Evolutionary conservation across 2,888 invertebrate genomes (phyloP).

Genomic region (Prenolepis imparis): DNA sequence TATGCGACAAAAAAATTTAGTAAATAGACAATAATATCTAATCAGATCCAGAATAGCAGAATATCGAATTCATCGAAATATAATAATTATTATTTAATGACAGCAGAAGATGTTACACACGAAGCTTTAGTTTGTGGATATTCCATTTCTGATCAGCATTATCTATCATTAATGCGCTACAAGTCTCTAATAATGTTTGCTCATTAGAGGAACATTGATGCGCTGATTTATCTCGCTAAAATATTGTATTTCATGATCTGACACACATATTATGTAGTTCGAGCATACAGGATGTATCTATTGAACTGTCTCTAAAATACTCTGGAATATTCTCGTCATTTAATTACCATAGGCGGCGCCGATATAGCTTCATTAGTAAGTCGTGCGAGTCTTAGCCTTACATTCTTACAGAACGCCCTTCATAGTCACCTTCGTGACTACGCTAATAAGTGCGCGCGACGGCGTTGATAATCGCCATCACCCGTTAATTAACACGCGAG

Average conservation of each 20-base stretch:
- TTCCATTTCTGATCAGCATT: not conserved
- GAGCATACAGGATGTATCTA: not conserved
- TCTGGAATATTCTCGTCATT: constrained; percentile 26
- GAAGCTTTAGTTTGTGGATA: not conserved
- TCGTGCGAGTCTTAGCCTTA: constrained; percentile 34
- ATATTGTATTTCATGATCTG: constrained; percentile 7
- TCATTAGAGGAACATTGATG: constrained; percentile 3
- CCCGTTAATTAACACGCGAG: constrained; percentile 54
- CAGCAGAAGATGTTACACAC: not conserved
- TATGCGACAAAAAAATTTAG: not conserved
- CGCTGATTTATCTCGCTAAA: not conserved
- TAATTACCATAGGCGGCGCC: constrained; percentile 45
- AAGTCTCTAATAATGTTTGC: not conserved
- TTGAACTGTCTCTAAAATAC: not conserved
- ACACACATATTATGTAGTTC: not conserved
- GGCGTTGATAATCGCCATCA: constrained; percentile 55
- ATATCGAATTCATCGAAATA: not conserved
- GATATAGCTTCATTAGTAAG: constrained; percentile 48
- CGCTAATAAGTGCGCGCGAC: constrained; percentile 57
- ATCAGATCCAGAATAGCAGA: not conserved
- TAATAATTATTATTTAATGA: not conserved
- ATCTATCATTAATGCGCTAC: not conserved
- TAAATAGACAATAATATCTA: not conserved
- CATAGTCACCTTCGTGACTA: constrained; percentile 43
- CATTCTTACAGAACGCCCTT: constrained; percentile 28